A percentile compares a stretch with the other conserved stretches of the same genome.
Evolutionary conservation across 2,113 vertebrate species (phyloP).

Genomic region (Cisticola juncidis): DNA sequence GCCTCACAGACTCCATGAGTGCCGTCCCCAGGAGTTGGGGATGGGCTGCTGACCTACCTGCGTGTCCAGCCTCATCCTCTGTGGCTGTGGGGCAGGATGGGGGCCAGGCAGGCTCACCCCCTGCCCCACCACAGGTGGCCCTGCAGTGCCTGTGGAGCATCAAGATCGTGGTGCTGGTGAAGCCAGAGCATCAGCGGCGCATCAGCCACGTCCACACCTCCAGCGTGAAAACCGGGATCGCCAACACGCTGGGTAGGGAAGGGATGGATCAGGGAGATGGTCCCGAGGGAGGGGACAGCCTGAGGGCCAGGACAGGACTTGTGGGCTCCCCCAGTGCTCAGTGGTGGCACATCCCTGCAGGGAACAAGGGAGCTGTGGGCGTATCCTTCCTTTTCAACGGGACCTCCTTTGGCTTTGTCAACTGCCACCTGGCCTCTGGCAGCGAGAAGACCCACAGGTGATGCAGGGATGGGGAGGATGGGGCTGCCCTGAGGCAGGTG

Average conservation of each 20-base stretch:
- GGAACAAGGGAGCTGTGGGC: slow-evolving; percentile 86
- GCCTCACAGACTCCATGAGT: rapidly evolving
- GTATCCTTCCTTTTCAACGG: slow-evolving; percentile 83
- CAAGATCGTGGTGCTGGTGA: slow-evolving; percentile 85
- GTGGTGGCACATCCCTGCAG: slow-evolving; percentile 45
- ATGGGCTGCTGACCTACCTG: background rate
- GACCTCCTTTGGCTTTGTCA: slow-evolving; percentile 87
- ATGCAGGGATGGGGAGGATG: background rate
- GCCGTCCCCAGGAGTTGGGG: background rate
- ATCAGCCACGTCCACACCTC: slow-evolving; percentile 83
- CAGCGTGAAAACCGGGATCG: slow-evolving; percentile 85
- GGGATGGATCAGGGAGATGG: background rate
- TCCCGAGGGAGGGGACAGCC: background rate
- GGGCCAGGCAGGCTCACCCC: background rate
- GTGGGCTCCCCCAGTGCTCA: background rate
- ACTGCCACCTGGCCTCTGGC: slow-evolving; percentile 88
- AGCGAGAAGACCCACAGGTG: slow-evolving; percentile 86
- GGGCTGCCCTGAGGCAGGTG: background rate
- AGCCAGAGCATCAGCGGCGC: slow-evolving; percentile 78
- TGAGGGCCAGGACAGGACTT: too few relatives aligned
- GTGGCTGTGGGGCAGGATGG: rapidly evolving
- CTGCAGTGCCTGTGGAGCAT: slow-evolving; percentile 89
- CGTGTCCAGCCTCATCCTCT: rapidly evolving
- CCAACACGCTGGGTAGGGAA: slow-evolving; percentile 83
- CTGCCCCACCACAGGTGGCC: slow-evolving; percentile 73